These are phyloP conservation scores for Psilopsiagon aymara DNA, from an alignment of 2,113 vertebrate genomes.

Conservation along the genomic window DNA sequence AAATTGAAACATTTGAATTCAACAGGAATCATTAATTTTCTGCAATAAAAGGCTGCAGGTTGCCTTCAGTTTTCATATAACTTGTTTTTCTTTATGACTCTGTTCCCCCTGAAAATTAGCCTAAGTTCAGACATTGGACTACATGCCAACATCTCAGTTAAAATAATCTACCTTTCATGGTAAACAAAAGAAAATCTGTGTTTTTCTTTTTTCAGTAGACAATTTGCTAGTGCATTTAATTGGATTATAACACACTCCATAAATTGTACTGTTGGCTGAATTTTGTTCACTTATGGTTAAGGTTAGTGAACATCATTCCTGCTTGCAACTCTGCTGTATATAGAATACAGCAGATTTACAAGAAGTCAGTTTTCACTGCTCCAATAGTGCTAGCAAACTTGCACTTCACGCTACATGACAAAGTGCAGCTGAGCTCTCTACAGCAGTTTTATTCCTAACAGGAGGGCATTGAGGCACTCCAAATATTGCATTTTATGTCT, in stretches of 20 bases:
- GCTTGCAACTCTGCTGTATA: background rate
- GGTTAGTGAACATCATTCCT: rapidly evolving
- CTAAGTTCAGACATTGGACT: background rate
- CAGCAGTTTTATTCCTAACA: background rate
- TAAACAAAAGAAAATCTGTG: background rate
- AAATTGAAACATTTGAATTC: background rate
- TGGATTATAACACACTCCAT: background rate
- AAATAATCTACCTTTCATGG: background rate
- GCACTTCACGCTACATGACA: background rate
- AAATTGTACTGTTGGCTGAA: background rate
- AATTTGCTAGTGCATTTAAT: background rate
- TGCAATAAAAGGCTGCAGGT: background rate
- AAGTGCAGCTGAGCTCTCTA: background rate
- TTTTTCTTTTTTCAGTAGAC: background rate
- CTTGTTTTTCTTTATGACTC: background rate
- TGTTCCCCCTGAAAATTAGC: background rate
- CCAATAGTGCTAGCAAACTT: too few relatives aligned
- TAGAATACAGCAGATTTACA: background rate
- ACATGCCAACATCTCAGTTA: background rate
- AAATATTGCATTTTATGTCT: background rate
- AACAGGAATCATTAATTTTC: background rate
- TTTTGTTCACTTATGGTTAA: background rate
- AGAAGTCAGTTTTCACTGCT: background rate
- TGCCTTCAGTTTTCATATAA: background rate
- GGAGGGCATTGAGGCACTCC: background rate